Evolutionary conservation across 2,797 vertebrate genomes (phyloP), one percentile per base, ranked within the genome.

Genomic region (Hyperoplus immaculatus): DNA sequence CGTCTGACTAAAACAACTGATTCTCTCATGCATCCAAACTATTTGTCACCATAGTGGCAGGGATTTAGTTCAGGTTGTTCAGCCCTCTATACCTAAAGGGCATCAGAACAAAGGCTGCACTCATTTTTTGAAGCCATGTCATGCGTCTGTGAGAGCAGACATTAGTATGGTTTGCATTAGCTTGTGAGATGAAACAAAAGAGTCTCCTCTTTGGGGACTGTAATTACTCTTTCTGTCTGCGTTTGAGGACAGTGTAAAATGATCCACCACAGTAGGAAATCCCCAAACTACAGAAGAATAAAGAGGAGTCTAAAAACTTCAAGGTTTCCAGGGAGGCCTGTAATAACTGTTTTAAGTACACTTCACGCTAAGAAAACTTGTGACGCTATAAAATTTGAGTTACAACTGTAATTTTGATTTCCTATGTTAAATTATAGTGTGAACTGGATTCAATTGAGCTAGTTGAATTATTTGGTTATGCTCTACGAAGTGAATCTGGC

Each of bases 81-180:
- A 46, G 51, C 46, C 59, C 50, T 70, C 79, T 88, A 68, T 60
- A 73, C 75, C 91, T 92, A 67, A 29, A 70, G 84, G 82, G 77
- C 67, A 50, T 70, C 71, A 65, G 64, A 92, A 92, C 89, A 93
- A 93, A 90, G 88, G 89, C 57, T 8, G 58, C 67, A 43, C 88
- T 93, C 77, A 88, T 36, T 69, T 75, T 29, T 81, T 16, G 36
- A 68, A 74, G 68, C 74, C 47, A 1, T 5, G 38, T 68, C 9
- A 16, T 64, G 77, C 29, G 49, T 78, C 38, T 75, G 64, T 66
- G 66, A 78, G 65, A 57, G 56, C 74, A 72, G 42, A 42, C 49
- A 75, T 4, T 51, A 53, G 36, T 76, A 62, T 69, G 74, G 73
- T 82, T 89, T 77, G 66, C 80, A 72, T 90, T 84, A 84, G 65